Base-by-base conservation (phyloP, 2,797 vertebrate genomes). In the Danio aesculapii region DNA sequence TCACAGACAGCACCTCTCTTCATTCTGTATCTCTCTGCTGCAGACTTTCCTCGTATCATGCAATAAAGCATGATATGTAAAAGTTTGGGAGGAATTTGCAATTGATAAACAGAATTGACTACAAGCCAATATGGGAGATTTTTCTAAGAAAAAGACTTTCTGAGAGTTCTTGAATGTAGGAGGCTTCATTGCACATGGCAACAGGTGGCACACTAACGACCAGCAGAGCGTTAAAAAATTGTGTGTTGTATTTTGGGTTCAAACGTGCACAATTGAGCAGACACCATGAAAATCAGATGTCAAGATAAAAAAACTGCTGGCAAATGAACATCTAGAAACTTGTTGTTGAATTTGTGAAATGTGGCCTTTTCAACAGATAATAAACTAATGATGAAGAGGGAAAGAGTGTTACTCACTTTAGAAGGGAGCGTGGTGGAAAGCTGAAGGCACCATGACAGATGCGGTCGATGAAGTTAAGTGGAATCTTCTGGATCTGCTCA, bases 401-500 rank as follows among this genome's bases (percentile, higher is more conserved):
- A 64, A 43, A 63, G n/a, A 19, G 50, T 59, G 41, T 49, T 69
- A 89, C 94, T 95, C 89, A 97, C 95, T 88, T 90, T 74, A 95
- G 91, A 63, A 96, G 83, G 3, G 95, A 95, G 62, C 43, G 87
- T 72, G 89, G 89, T 0, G 96, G 95, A 84, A 95, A 94, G 80
- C 47, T 85, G 88, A 97, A 97, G 58, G 68, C 50, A 13, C 95
- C 95, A 5, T 90, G 10, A 41, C 82, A 87, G 85, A 98, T 89
- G 19, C 92, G 93, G 84, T 91, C 92, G 10, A 94, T 53, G 21
- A 84, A 84, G 77, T 89, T 93, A 62, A 96, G 91, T 0, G 89
- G 94, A 79, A 96, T 84, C 75, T 89, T 89, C 74, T 95, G 94
- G 19, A 93, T 82, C 52, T 94, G 90, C 11, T 97, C 94, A 79